Base-by-base conservation (phyloP, 2,797 vertebrate species). In the Phrynocephalus vlangalii region DNA sequence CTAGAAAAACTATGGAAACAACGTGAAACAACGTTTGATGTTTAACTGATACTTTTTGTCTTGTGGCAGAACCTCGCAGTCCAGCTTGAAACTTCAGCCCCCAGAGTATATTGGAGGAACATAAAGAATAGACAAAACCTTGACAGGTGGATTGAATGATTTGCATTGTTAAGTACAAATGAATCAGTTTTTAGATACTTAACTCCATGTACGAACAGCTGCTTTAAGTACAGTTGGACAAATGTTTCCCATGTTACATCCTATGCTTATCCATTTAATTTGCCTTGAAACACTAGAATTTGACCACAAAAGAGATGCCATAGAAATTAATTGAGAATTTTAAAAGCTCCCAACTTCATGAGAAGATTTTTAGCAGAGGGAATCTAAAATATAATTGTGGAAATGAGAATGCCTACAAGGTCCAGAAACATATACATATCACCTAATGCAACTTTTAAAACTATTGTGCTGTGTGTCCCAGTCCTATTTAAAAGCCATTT, bases 401-500 rank as follows among this genome's bases (percentile, higher is more conserved):
- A 73, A 83, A 22, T 88, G 68, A 88, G 66, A 88, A 83, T 28
- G 81, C 1, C 22, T 60, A 79, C 13, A 77, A 86, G 10, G 66
- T 82, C 48, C 11, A 89, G 84, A 0, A 26, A 68, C 84, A 83
- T 0, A 1, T 84, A 91, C 76, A 63, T 88, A 11, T 66, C 56
- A 92, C 18, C 22, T 16, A 30, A 91, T 68, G 52, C 16, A 50
- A 1, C 0, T 63, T 91, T 90, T 33, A 66, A 90, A 92, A 66
- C 76, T 15, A 83, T 26, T 28, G 82, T 82, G 9, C 87, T 33
- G 79, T 86, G 16, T 30, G 33, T 72, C 68, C 73, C 18, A 63
- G 52, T n/a, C 13, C 18, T 30, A 44, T 24, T 50, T 89, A 60
- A 85, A 66, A 56, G 22, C 48, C 6, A 28, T 28, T 5, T 68